Percentiles rank a stretch among this genome's conserved stretches.
Evolutionary conservation across 2,888 invertebrate species (phyloP).

Genomic region (Oscheius sp.): DNA sequence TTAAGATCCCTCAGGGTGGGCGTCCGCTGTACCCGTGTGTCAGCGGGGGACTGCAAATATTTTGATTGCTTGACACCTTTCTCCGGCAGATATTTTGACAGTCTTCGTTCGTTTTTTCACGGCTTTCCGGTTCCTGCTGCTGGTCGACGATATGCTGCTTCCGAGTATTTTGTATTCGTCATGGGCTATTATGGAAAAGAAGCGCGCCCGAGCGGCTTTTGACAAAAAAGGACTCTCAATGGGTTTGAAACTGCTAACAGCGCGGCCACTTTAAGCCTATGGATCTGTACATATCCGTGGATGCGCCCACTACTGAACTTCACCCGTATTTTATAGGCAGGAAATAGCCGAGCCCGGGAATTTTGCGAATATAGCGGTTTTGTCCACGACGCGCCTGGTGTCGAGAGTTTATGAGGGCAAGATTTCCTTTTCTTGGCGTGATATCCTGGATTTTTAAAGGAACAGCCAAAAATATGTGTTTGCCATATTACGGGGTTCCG

Average conservation of each 20-base stretch:
- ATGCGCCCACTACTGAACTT: too few relatives aligned
- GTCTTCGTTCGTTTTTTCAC: background rate
- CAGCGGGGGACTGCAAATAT: conserved; percentile 34
- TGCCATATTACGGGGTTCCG: too few relatives aligned
- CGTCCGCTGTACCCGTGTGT: conserved; percentile 23
- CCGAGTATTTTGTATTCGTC: background rate
- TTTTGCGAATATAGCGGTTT: too few relatives aligned
- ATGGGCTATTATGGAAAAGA: conserved; percentile 9
- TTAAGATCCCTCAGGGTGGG: conserved; percentile 13
- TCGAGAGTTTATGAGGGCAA: too few relatives aligned
- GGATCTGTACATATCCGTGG: background rate
- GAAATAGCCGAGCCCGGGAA: too few relatives aligned
- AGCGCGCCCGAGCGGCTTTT: conserved; percentile 9
- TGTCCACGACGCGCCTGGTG: too few relatives aligned
- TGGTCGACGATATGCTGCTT: background rate
- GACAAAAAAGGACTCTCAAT: conserved; percentile 20
- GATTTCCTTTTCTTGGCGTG: too few relatives aligned
- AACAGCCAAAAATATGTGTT: too few relatives aligned
- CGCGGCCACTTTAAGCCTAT: background rate
- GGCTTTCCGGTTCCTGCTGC: conserved; percentile 21
- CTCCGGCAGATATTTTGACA: conserved; percentile 16
- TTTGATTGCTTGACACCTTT: conserved; percentile 33
- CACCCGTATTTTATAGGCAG: too few relatives aligned
- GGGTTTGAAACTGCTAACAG: conserved; percentile 2
- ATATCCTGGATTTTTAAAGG: too few relatives aligned